Evolutionary conservation across 1,140 invertebrate genomes (phyloP).

Genomic region (Drosophila melanogaster): DNA sequence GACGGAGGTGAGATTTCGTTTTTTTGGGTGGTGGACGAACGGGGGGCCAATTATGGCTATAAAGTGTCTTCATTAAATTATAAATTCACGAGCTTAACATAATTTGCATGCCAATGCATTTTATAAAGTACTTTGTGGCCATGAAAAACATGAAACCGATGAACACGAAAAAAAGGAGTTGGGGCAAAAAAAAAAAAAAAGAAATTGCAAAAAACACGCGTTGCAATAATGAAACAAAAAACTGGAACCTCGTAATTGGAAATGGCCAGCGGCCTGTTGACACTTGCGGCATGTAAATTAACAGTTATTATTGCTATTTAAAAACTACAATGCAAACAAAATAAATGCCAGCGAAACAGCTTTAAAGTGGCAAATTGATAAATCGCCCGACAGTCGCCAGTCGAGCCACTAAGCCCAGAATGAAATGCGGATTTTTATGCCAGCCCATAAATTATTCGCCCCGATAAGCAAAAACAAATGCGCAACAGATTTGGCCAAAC

Average conservation of each 20-base stretch:
- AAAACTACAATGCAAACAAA: conserved; percentile 38
- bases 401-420: conserved; percentile 52
- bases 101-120: conserved; percentile 79
- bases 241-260: conserved; percentile 56
- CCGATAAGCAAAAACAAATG: conserved; percentile 70
- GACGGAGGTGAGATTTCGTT: conserved; percentile 1
- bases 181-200: conserved; percentile 10
- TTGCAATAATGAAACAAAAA: conserved; percentile 25
- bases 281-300: conserved; percentile 79
- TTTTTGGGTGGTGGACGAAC: conserved; percentile 13
- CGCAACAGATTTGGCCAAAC: conserved; percentile 70
- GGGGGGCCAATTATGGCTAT: conserved; percentile 75
- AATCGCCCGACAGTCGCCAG: conserved; percentile 47
- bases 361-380: conserved; percentile 80
- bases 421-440: conserved; percentile 59
- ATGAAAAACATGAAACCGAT: conserved; percentile 53
- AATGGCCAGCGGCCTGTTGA: conserved; percentile 74
- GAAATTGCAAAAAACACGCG: background rate
- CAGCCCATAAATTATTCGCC: conserved; percentile 69
- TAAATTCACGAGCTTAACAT: conserved; percentile 82
- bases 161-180: conserved; percentile 32
- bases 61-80: conserved; percentile 83
- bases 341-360: conserved; percentile 21
- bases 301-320: conserved; percentile 68
- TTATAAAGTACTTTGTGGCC: conserved; percentile 77